These are phyloP conservation scores for Calephelis nemesis DNA, from an alignment of 1,140 invertebrate species.

Conservation along the genomic window DNA sequence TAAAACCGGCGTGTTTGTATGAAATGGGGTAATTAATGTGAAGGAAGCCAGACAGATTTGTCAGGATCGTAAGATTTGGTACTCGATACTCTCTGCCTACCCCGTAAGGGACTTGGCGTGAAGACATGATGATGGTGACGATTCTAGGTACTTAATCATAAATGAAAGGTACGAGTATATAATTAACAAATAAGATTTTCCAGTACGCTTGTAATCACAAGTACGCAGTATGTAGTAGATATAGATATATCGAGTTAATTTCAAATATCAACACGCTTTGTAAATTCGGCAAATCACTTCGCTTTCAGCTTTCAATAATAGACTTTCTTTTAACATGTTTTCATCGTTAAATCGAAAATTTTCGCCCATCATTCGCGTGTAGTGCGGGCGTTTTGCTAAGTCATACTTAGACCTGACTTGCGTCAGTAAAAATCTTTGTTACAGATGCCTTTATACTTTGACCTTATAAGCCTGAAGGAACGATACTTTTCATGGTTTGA, in stretches of 20 bases:
- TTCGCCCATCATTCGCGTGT: constrained; percentile 11
- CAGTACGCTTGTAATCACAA: no score
- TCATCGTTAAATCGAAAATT: background rate
- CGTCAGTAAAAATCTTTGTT: constrained; percentile 12
- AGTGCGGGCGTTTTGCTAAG: constrained; percentile 2
- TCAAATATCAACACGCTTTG: background rate
- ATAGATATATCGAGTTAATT: constrained; percentile 4
- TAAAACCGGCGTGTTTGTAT: no score
- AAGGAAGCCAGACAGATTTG: no score
- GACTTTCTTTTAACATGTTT: constrained; percentile 11
- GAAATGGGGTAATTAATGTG: no score
- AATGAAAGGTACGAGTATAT: no score
- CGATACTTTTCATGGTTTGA: background rate
- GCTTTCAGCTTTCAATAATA: constrained; percentile 16
- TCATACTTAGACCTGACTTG: constrained; percentile 11
- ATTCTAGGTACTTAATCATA: no score
- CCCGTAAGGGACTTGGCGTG: no score
- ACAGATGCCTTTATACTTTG: background rate
- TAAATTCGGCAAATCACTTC: constrained; percentile 6
- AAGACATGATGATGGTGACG: no score
- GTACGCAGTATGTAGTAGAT: background rate
- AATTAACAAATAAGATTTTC: no score
- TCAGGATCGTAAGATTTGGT: no score
- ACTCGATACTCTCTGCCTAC: no score
- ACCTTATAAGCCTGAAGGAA: background rate